Evolutionary conservation across 2,113 vertebrate genomes (phyloP), one percentile per base, ranked within the genome.

Genomic region (Paradoxurus hermaphroditus): DNA sequence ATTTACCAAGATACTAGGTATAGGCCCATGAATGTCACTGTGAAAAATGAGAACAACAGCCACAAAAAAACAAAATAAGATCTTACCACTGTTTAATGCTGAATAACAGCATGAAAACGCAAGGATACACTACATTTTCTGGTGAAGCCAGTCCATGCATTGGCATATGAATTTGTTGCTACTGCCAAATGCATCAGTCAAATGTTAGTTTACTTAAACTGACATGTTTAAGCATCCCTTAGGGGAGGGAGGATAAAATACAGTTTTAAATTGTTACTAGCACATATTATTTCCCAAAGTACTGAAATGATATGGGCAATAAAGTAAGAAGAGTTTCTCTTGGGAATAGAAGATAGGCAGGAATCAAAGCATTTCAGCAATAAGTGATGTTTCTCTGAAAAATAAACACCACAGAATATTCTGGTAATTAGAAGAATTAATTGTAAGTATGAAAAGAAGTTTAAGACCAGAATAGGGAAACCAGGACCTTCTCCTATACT

Each of bases 181-280:
- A 59, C 39, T 87, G 82, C 39, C 31, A 75, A 85, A 88, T 67
- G 29, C 49, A 46, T 93, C 62, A 87, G 73, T 83, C 59, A 83
- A 53, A 94, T 29, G 36, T 84, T 73, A 83, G 82, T 89, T 90
- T 78, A 70, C 91, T 85, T 91, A 73, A 96, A 29, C 46, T 87
- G 65, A 53, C 23, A n/a, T 93, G 41, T 31, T 65, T 94, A 97
- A 62, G 29, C 63, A 88, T 91, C 49, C 86, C 93, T 67, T 31
- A 23, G 75, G 68, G 46, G 29, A 68, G 9, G 12, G 31, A 56
- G 15, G 13, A 88, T 86, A 89, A 96, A 86, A 65, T 11, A 31
- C 84, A 14, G 77, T 95, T 96, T 39, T 81, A 85, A 70, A 92
- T 85, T 41, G 6, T 59, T 65, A 41, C 7, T 59, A 67, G 23